Conservation (phyloP, 2,888 invertebrate species). For the Pilophorus perplexus region DNA sequence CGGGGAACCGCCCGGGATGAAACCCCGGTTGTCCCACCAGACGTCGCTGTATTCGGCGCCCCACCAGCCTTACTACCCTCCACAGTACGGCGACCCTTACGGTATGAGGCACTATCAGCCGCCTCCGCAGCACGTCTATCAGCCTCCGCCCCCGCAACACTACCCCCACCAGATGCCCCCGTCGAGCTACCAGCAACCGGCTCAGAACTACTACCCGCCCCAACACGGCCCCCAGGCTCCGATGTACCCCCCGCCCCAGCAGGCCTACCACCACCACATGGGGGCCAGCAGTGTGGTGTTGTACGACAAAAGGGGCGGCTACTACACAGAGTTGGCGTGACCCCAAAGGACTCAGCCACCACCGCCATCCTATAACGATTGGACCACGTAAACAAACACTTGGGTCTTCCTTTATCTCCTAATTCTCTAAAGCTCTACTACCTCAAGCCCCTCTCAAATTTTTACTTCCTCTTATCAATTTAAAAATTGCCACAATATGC, state of each 20-base stretch:
- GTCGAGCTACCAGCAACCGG: slow-evolving; percentile 31
- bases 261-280: slow-evolving; percentile 40
- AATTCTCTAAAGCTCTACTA: too few species aligned
- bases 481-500: too few species aligned
- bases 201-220: slow-evolving; percentile 18
- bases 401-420: slow-evolving; percentile 9
- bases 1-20: slow-evolving; percentile 41
- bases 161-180: slow-evolving; percentile 38
- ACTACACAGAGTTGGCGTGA: slow-evolving; percentile 49
- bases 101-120: slow-evolving; percentile 32
- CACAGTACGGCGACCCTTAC: slow-evolving; percentile 21
- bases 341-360: slow-evolving; percentile 40
- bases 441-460: too few species aligned
- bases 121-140: slow-evolving; percentile 20
- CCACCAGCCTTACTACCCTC: slow-evolving; percentile 29
- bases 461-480: too few species aligned
- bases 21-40: slow-evolving; percentile 39
- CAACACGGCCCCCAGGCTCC: slow-evolving; percentile 9
- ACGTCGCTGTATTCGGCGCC: slow-evolving; percentile 34
- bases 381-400: background rate
- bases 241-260: slow-evolving; percentile 24
- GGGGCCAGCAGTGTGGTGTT: slow-evolving; percentile 48
- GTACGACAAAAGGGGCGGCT: slow-evolving; percentile 48
- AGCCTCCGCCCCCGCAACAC: slow-evolving; percentile 29
- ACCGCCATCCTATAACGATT: slow-evolving; percentile 15